Evolutionary conservation across 1,140 invertebrate genomes (phyloP).

Genomic region (Lasioglossum baleicum): DNA sequence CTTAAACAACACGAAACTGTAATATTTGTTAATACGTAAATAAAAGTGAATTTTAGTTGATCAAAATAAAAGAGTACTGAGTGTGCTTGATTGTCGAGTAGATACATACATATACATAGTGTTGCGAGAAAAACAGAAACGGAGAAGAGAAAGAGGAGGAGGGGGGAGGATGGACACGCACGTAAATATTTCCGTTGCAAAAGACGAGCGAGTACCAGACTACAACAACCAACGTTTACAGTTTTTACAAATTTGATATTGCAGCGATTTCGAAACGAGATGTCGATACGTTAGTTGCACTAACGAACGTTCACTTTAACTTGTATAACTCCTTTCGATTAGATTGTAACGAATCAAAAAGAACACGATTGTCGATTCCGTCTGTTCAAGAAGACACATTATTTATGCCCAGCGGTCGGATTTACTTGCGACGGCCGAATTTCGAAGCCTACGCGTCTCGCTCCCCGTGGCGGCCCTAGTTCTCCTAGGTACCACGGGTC

Average conservation of each 20-base stretch:
- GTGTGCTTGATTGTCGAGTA: slow-evolving; percentile 13
- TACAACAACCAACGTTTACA: neutral
- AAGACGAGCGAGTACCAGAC: neutral
- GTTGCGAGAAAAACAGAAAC: neutral
- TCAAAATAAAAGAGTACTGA: slow-evolving; percentile 25
- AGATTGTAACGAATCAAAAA: slow-evolving; percentile 45
- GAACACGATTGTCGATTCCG: slow-evolving; percentile 49
- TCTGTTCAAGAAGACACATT: slow-evolving; percentile 53
- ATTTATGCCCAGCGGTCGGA: slow-evolving; percentile 6
- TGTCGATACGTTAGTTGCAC: slow-evolving; percentile 35
- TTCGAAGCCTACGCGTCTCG: too few species aligned
- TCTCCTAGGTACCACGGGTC: too few species aligned
- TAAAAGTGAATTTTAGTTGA: slow-evolving; percentile 46
- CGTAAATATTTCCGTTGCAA: neutral
- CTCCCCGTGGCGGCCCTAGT: too few species aligned
- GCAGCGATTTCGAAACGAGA: slow-evolving; percentile 9
- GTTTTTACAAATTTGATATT: slow-evolving; percentile 9
- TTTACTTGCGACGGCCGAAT: too few species aligned
- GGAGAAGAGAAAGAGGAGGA: neutral
- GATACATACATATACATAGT: neutral
- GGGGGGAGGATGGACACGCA: too few species aligned
- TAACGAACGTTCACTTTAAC: slow-evolving; percentile 35
- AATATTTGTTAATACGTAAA: slow-evolving; percentile 49
- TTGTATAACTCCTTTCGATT: slow-evolving; percentile 47
- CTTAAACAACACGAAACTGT: slow-evolving; percentile 34